Percentiles rank a stretch among this genome's conserved stretches.
Evolutionary conservation across 2,888 invertebrate species (phyloP).

Genomic region (Autographa gamma): DNA sequence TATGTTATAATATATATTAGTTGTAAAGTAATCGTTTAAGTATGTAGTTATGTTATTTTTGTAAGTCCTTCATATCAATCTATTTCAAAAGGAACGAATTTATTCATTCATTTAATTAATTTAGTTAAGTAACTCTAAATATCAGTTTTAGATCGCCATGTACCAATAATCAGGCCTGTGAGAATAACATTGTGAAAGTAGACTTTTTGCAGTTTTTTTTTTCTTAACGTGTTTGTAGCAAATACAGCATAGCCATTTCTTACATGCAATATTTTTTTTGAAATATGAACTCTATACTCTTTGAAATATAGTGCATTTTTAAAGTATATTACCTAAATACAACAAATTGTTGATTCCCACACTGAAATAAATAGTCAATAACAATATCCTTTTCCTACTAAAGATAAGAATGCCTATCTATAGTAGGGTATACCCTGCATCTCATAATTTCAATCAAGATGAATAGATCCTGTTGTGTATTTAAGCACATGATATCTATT

Average conservation of each 20-base stretch:
- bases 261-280: too few species aligned
- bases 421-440: too few species aligned
- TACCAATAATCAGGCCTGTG: background rate
- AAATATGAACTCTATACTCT: background rate
- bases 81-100: slow-evolving; percentile 28
- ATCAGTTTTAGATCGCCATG: slow-evolving; percentile 12
- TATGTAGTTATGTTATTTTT: background rate
- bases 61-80: slow-evolving; percentile 39
- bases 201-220: background rate
- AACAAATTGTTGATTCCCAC: too few species aligned
- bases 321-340: background rate
- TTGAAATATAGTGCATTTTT: background rate
- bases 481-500: background rate
- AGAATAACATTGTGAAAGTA: background rate
- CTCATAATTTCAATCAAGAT: background rate
- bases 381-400: too few species aligned
- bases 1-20: slow-evolving; percentile 1
- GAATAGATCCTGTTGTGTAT: background rate
- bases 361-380: too few species aligned
- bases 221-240: background rate
- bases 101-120: slow-evolving; percentile 27
- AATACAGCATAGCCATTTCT: background rate
- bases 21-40: slow-evolving; percentile 16
- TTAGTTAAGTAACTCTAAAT: slow-evolving; percentile 15
- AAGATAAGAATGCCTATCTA: too few species aligned